Evolutionary conservation across 2,888 invertebrate genomes (phyloP).

Genomic region (Drosophila phalerata): DNA sequence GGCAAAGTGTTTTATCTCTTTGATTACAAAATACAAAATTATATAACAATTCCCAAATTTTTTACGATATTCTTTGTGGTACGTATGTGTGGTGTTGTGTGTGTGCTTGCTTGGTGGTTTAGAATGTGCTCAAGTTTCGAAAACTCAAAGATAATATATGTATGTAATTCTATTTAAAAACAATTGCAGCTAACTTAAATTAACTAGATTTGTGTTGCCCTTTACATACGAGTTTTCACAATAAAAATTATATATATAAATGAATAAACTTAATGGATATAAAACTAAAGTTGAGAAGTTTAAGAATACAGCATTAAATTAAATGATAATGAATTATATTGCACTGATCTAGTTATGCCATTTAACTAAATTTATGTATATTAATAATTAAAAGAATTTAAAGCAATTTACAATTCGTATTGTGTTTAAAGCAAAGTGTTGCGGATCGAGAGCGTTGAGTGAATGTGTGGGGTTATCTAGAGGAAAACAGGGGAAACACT

Average conservation of each 20-base stretch:
- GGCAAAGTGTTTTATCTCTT: constrained; percentile 49
- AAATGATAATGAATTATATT: constrained; percentile 64
- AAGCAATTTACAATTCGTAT: constrained; percentile 44
- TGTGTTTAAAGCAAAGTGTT: constrained; percentile 27
- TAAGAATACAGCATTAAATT: constrained; percentile 46
- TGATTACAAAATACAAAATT: constrained; percentile 54
- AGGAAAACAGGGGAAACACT: constrained; percentile 45
- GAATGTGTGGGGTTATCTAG: constrained; percentile 28
- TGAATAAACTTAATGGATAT: constrained; percentile 40
- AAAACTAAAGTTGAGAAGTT: constrained; percentile 56
- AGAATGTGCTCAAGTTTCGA: constrained; percentile 70
- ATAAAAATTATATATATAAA: constrained; percentile 29
- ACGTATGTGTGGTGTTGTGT: constrained; percentile 34
- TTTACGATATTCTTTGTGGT: constrained; percentile 28
- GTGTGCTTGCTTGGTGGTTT: constrained; percentile 44
- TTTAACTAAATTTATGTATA: constrained; percentile 60
- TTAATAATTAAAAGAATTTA: constrained; percentile 53
- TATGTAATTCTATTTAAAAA: constrained; percentile 39
- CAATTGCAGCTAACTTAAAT: constrained; percentile 77
- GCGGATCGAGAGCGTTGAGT: constrained; percentile 14
- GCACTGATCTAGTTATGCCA: constrained; percentile 76
- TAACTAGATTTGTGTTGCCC: constrained; percentile 57
- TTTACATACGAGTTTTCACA: constrained; percentile 31
- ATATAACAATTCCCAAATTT: constrained; percentile 66
- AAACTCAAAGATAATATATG: constrained; percentile 52